Evolutionary conservation across 2,888 invertebrate genomes (phyloP).

Genomic region (Agrochola lota): DNA sequence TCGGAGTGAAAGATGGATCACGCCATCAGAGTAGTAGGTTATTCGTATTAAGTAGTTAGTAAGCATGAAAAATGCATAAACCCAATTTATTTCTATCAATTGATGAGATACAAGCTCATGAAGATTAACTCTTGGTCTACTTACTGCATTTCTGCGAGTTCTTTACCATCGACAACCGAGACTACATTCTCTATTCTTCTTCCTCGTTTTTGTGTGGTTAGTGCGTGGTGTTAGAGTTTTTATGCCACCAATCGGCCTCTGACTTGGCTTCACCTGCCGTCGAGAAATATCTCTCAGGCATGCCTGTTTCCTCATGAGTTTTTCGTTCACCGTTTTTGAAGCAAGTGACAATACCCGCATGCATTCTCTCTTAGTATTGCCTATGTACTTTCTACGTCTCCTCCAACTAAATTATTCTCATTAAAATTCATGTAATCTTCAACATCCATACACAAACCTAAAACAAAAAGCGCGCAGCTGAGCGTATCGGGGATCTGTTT

Average conservation of each 20-base stretch:
- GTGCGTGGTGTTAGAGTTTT: no score
- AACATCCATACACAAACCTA: slow-evolving; percentile 23
- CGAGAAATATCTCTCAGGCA: no score
- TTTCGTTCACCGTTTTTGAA: no score
- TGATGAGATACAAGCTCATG: background rate
- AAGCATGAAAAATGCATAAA: background rate
- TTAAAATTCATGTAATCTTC: slow-evolving; percentile 49
- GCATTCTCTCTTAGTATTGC: background rate
- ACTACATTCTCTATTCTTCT: background rate
- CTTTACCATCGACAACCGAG: background rate
- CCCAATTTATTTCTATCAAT: background rate
- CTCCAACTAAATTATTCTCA: slow-evolving; percentile 27
- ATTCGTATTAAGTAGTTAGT: background rate
- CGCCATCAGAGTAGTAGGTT: background rate
- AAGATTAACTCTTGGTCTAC: no score
- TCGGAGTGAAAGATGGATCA: no score
- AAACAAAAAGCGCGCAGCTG: slow-evolving; percentile 53
- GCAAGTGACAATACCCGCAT: no score
- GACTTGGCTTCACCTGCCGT: no score
- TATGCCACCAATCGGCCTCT: no score
- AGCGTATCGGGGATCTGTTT: slow-evolving; percentile 65
- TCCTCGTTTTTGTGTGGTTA: no score
- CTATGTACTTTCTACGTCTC: background rate
- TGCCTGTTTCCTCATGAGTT: no score
- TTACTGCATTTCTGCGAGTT: background rate